Base-by-base conservation (phyloP, 2,797 vertebrate species). In the Austrolebias charrua region DNA sequence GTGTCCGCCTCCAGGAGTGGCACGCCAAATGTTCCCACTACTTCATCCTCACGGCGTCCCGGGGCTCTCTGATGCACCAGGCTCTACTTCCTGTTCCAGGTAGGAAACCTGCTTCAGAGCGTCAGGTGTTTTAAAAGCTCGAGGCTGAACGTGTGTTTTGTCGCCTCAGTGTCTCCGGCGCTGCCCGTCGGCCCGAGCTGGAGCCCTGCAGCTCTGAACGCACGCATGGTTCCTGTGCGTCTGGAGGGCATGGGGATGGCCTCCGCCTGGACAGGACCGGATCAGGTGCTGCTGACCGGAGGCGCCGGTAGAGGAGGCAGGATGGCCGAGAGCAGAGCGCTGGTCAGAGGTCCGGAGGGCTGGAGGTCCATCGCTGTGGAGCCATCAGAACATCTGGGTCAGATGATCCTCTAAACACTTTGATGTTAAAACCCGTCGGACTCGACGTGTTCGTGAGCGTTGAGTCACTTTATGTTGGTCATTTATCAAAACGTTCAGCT, bases 1-100 rank as follows among this genome's bases (percentile, higher is more conserved):
- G 10, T 71, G 58, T 79, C 9, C 35, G 0, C 16, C 18, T 9
- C 24, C 86, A 96, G 95, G 97, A 97, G 70, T 96, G 95, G 95
- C 95, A 98, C 60, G 91, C 96, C 75, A 98, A 98, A 60, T 98
- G 96, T 80, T 94, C 94, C 60, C 97, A 97, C 87, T 98, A 98
- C 83, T 97, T 97, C 88, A 93, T 97, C 67, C 90, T 98, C 28
- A 90, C 92, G 5, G 96, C 96, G 0, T 95, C 92, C 4, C 93
- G 73, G 73, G 94, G 95, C 44, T 76, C 89, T 53, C n/a, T 86
- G 60, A 73, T 71, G 66, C 58, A 60, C 4, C 88, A 71, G 66
- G 86, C 86, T 0, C 42, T 94, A 57, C 89, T 95, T 43, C 15
- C 67, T 9, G 20, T 73, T 19, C 33, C 75, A 83, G 91, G 92